phyloP scores from a whole-genome alignment of 2,797 vertebrate genomes.

The Amphiprion clarkii region DNA sequence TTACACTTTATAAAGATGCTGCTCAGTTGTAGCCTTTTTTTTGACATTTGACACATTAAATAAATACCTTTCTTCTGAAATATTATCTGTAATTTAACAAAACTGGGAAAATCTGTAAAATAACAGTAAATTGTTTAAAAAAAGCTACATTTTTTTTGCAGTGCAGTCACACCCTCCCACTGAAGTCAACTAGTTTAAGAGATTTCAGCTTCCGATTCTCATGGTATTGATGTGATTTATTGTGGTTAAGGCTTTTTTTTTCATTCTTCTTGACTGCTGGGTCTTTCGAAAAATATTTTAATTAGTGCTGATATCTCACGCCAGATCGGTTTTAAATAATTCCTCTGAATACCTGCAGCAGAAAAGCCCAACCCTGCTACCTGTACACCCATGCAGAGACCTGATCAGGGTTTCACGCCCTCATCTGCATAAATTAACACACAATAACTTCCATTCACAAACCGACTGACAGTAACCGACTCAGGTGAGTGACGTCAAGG shows the following conservation, averaged over 20 bases:
- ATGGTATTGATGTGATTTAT: too few relatives aligned
- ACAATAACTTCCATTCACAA: background rate
- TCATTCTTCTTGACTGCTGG: too few relatives aligned
- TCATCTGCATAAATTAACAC: conserved; percentile 6
- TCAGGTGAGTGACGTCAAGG: conserved; percentile 59
- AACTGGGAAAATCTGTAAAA: too few relatives aligned
- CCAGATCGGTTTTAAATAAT: background rate
- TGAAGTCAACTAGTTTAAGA: background rate
- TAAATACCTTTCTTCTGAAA: too few relatives aligned
- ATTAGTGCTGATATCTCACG: background rate
- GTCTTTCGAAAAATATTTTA: conserved; percentile 12
- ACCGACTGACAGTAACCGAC: conserved; percentile 13
- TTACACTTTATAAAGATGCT: too few relatives aligned
- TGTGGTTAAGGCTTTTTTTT: too few relatives aligned
- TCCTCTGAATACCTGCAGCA: conserved; percentile 14
- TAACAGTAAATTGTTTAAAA: too few relatives aligned
- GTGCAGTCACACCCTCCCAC: background rate
- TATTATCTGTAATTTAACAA: too few relatives aligned
- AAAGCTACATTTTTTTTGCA: too few relatives aligned
- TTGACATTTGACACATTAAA: too few relatives aligned
- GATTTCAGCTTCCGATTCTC: too few relatives aligned
- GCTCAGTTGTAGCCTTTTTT: too few relatives aligned
- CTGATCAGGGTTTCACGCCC: conserved; percentile 17
- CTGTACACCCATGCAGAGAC: conserved; percentile 18
- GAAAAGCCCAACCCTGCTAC: conserved; percentile 14